Percentiles rank a stretch among this genome's conserved stretches.
These are phyloP conservation scores for Falcaria lacertinaria DNA, from an alignment of 2,888 invertebrate genomes.

Conservation along the genomic window DNA sequence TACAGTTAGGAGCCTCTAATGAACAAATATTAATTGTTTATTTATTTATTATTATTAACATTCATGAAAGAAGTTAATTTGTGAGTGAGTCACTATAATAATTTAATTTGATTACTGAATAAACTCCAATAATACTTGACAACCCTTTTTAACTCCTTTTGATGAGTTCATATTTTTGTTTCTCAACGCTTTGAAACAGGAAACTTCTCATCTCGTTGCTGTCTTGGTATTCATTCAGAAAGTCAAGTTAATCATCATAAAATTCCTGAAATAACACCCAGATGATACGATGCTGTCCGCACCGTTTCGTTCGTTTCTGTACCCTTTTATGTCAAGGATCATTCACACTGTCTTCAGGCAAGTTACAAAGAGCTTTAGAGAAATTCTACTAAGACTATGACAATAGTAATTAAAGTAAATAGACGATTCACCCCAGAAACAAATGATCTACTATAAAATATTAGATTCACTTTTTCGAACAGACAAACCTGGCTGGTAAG, in stretches of 20 bases:
- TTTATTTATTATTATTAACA: no score
- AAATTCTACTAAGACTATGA: no score
- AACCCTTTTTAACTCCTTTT: neutral
- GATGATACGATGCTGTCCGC: neutral
- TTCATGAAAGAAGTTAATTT: no score
- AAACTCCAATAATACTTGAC: neutral
- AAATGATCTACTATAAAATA: no score
- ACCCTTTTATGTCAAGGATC: neutral
- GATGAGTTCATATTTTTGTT: conserved; percentile 1
- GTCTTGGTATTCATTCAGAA: neutral
- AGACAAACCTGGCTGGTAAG: no score
- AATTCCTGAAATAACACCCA: neutral
- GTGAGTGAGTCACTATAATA: no score
- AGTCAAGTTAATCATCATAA: conserved; percentile 3
- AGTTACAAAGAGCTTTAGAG: no score
- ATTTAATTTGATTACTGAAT: neutral
- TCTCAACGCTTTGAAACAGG: neutral
- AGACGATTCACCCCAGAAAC: no score
- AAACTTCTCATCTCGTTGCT: neutral
- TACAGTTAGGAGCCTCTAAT: no score
- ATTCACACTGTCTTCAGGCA: neutral
- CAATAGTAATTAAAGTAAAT: no score
- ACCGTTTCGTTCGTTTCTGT: neutral
- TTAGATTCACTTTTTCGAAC: no score
- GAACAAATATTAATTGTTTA: no score